These are phyloP conservation scores for Chrysopilus asiliformis DNA, from an alignment of 2,888 invertebrate genomes.

Conservation along the genomic window DNA sequence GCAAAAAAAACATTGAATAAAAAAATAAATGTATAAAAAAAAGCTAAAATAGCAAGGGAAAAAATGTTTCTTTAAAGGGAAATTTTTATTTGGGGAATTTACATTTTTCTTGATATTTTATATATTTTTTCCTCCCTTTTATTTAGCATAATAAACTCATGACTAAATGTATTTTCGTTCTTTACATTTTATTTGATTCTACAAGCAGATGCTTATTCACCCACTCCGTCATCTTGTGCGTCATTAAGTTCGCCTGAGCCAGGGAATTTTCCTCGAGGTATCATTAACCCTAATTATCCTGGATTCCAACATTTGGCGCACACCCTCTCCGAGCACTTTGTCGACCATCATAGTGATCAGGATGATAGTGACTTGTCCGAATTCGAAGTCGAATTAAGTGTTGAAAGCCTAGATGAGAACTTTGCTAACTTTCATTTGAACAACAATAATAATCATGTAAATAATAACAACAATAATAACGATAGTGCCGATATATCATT, in stretches of 20 bases:
- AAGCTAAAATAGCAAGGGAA: too few relatives aligned
- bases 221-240: conserved; percentile 14
- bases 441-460: conserved; percentile 37
- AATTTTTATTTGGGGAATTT: too few relatives aligned
- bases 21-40: too few relatives aligned
- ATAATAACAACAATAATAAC: conserved; percentile 23
- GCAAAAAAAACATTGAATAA: too few relatives aligned
- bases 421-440: conserved; percentile 33
- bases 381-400: conserved; percentile 27
- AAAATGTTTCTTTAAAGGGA: too few relatives aligned
- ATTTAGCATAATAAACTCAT: background rate
- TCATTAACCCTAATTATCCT: conserved; percentile 72
- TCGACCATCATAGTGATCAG: conserved; percentile 23
- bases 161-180: background rate
- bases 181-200: too few relatives aligned
- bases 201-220: conserved; percentile 16
- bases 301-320: conserved; percentile 72
- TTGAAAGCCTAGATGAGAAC: conserved; percentile 22
- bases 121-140: background rate
- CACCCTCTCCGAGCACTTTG: conserved; percentile 41
- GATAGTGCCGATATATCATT: background rate
- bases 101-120: too few relatives aligned
- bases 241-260: conserved; percentile 22
- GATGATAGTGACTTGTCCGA: conserved; percentile 32
- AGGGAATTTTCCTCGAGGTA: conserved; percentile 45